phyloP scores from a whole-genome alignment of 1,140 invertebrate genomes.

The Bombus soroeensis region DNA sequence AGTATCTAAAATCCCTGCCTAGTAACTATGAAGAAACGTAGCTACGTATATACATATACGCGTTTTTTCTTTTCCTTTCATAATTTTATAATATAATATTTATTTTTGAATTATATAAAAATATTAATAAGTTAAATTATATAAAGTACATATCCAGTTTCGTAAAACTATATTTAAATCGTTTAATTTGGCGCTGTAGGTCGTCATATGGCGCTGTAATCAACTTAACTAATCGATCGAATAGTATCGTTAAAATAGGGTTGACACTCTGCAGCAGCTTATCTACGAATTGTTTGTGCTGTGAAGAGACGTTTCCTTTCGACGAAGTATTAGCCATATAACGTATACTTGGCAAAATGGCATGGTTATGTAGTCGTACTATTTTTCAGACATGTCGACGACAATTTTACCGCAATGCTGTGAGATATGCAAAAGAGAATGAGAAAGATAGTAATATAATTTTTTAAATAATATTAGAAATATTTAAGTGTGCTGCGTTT shows the following conservation, averaged over 20 bases:
- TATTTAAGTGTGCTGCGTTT: constrained; percentile 3
- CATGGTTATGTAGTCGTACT: constrained; percentile 83
- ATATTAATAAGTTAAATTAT: not conserved
- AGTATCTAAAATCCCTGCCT: not conserved
- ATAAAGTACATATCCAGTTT: not conserved
- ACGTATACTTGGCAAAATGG: constrained; percentile 81
- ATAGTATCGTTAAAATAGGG: not conserved
- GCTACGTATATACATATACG: not conserved
- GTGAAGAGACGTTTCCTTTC: not conserved
- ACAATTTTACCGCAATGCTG: constrained; percentile 75
- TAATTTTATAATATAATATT: not conserved
- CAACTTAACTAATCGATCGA: constrained; percentile 20
- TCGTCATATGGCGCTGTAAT: constrained; percentile 8
- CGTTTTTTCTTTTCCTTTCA: not conserved
- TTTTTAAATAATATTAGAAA: not conserved
- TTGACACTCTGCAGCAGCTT: constrained; percentile 15
- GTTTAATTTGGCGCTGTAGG: not conserved
- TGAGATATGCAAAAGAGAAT: constrained; percentile 78
- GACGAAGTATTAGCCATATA: not conserved
- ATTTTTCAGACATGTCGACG: constrained; percentile 82
- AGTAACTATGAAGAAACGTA: not conserved
- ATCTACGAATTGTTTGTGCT: constrained; percentile 18
- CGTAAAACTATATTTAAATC: not conserved
- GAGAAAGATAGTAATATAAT: constrained; percentile 71
- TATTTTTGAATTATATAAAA: not conserved